Evolutionary conservation across 1,140 invertebrate species (phyloP), one percentile per base, ranked within the genome.

Genomic region (Helicoverpa armigera): DNA sequence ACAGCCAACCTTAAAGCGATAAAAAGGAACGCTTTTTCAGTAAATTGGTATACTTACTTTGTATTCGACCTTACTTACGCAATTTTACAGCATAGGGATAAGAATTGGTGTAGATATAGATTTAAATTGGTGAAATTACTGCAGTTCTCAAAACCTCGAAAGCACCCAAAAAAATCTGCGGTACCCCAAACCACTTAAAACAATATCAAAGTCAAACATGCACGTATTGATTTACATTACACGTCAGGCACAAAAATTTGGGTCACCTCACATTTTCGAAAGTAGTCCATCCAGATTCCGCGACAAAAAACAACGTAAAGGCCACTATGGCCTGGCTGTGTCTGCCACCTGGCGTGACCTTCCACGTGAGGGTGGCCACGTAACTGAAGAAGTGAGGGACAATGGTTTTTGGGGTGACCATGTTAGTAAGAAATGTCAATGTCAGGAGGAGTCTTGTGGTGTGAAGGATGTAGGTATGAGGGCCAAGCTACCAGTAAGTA

Each of bases 261-360:
- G 89, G 89, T 92, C 88, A 89, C 58, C 69, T 78, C 85, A 80
- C 77, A 80, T 86, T 93, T 92, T 93, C 87, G 91, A 93, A 92
- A 93, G 91, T 93, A 89, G 90, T 93, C 85, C 89, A 91, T 89
- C 91, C 83, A 93, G 90, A 89, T 91, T 90, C 86, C 87, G 86
- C 60, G 70, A 70, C 85, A 86, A 88, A 88, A 86, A 87, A 88
- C 23, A 63, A 69, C n/a, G 43, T 87, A 88, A 90, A 90, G 89
- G 89, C 79, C 89, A 81, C 74, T 82, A 83, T 88, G 82, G 60
- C 82, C 51, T 80, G 77, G 67, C 31, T n/a, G n/a, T 78, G 78
- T 23, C 43, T 50, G 13, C 16, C 43, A 11, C 10, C 65, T 80
- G 73, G 56, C 23, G 56, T 78, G 65, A 80, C 79, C 65, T 79